Evolutionary conservation across 2,113 vertebrate species (phyloP).

Genomic region (Mus spicilegus): DNA sequence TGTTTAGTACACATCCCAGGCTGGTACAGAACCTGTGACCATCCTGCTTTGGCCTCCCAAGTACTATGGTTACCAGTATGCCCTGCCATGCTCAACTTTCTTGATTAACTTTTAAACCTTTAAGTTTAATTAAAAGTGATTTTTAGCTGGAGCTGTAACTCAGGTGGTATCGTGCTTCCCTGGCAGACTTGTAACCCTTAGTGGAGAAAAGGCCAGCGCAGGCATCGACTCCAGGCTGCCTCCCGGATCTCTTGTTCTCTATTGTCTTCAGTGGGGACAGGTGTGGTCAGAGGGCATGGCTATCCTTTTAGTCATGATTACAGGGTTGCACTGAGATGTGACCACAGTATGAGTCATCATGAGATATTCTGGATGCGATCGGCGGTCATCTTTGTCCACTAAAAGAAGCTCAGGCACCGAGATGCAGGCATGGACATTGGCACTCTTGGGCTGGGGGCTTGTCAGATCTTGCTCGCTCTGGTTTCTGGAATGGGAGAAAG

Average conservation of each 20-base stretch:
- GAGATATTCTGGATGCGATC: accelerated
- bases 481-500: neutral
- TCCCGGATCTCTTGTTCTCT: neutral
- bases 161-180: neutral
- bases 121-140: neutral
- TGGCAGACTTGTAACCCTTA: neutral
- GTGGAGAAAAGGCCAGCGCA: neutral
- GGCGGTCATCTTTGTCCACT: neutral
- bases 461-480: neutral
- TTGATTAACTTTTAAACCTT: neutral
- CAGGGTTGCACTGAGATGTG: neutral
- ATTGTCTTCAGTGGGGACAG: neutral
- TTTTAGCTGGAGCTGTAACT: neutral
- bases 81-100: too few species aligned
- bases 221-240: neutral
- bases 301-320: neutral
- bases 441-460: accelerated
- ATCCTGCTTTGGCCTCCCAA: neutral
- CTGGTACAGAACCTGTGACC: neutral
- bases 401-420: neutral
- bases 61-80: neutral
- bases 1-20: neutral
- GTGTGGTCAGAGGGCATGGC: neutral
- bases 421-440: accelerated
- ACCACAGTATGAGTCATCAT: neutral